These are phyloP conservation scores for Anticlea derivata DNA, from an alignment of 2,888 invertebrate genomes.

Conservation along the genomic window DNA sequence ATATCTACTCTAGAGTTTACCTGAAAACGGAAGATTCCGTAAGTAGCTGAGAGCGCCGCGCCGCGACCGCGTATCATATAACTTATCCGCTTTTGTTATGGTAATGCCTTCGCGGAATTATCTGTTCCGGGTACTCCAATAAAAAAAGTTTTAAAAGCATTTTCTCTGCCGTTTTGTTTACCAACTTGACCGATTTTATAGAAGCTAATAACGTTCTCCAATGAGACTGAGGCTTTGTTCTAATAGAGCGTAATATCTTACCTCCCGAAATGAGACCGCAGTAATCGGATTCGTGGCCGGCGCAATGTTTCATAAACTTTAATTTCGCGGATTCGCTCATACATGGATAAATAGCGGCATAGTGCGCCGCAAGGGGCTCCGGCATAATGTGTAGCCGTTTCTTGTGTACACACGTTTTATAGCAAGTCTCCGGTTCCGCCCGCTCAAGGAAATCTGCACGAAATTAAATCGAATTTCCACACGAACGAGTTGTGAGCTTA, in stretches of 20 bases:
- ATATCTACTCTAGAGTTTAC: slow-evolving; percentile 54
- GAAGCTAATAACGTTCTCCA: slow-evolving; percentile 25
- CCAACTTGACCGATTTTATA: slow-evolving; percentile 34
- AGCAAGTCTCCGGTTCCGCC: slow-evolving; percentile 31
- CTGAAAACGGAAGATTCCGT: slow-evolving; percentile 63
- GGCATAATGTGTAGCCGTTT: slow-evolving; percentile 36
- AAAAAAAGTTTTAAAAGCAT: slow-evolving; percentile 50
- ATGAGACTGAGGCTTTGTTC: slow-evolving; percentile 26
- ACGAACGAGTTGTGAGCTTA: slow-evolving; percentile 55
- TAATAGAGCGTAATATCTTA: slow-evolving; percentile 25
- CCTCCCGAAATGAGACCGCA: slow-evolving; percentile 21
- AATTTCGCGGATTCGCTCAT: slow-evolving; percentile 34
- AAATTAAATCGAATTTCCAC: slow-evolving; percentile 75
- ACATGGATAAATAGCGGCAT: slow-evolving; percentile 34
- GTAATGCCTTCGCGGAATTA: slow-evolving; percentile 71
- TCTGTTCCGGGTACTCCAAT: slow-evolving; percentile 61
- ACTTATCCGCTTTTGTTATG: slow-evolving; percentile 77
- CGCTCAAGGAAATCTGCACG: slow-evolving; percentile 50
- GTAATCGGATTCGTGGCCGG: slow-evolving; percentile 20
- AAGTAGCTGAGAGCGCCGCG: slow-evolving; percentile 43
- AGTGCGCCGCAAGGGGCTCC: slow-evolving; percentile 27
- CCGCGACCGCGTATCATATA: slow-evolving; percentile 67
- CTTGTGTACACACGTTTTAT: slow-evolving; percentile 34
- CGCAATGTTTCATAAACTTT: slow-evolving; percentile 36
- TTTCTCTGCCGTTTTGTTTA: slow-evolving; percentile 38